Base-by-base conservation (phyloP, 2,888 invertebrate species). In the Polietes domitor region DNA sequence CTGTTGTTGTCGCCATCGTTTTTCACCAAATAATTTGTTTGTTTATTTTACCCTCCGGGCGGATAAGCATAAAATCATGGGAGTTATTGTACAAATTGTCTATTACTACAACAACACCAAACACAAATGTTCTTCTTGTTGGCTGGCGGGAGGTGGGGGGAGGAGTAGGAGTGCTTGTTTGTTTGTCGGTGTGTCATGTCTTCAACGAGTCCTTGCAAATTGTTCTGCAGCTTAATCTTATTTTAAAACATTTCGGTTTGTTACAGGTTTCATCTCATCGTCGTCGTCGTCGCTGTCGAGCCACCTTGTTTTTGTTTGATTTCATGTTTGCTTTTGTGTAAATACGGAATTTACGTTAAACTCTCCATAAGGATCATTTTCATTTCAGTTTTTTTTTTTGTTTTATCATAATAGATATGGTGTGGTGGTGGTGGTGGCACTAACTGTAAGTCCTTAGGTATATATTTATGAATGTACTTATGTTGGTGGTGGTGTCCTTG, bases 11-110 rank as follows among this genome's bases (percentile, higher is more conserved):
- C 32, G 32, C 32, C 47, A n/a, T 47, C 72, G 37, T 70, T 43
- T 77, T 81, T 83, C 32, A 84, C 55, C 81, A 85, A 83, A 85
- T 86, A 82, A 86, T 86, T 87, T 87, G 84, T 85, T 87, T 86
- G 85, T 84, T 85, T 86, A 72, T 82, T 82, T 77, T 72, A 74
- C 85, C 80, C 82, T 53, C 75, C 75, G 83, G 85, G 83, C 61
- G 73, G 61, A 81, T 85, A 80, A 83, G 68, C 78, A 85, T 80
- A 79, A 86, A 86, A 83, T 80, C 80, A 86, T 41, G 74, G 53
- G 15, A 75, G 73, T 77, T 74, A 63, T 70, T 17, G 43, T 21
- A 63, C 75, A 77, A 83, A 79, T 73, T 83, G 76, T 79, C 58
- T 72, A 58, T 24, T 58, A 58, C 58, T 24, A 26, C 26, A 58